Evolutionary conservation across 2,113 vertebrate genomes (phyloP).

Genomic region (Catharus fuscescens): DNA sequence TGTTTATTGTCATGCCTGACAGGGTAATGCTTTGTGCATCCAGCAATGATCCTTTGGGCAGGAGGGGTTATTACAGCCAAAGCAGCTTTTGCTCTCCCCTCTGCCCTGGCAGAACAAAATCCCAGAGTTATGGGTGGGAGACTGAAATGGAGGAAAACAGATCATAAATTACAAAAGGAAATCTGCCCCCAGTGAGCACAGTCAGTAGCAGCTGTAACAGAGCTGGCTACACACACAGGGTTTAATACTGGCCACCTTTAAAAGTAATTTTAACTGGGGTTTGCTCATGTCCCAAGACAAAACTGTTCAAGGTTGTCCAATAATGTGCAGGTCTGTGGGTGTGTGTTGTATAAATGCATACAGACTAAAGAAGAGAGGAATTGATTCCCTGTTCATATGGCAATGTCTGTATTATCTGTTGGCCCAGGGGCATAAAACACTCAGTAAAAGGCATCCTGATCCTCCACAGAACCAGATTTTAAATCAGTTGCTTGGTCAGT

Average conservation of each 20-base stretch:
- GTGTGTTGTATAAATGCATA: not conserved
- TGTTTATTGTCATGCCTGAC: not conserved
- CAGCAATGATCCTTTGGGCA: not conserved
- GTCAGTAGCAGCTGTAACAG: constrained; percentile 32
- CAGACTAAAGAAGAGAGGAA: not conserved
- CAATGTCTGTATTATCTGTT: not conserved
- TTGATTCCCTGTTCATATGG: not conserved
- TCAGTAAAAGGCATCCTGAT: not conserved
- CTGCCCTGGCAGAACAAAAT: not conserved
- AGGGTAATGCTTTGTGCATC: not conserved
- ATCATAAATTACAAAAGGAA: constrained; percentile 28
- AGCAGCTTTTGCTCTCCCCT: not conserved
- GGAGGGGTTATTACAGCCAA: not conserved
- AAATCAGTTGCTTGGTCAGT: not conserved
- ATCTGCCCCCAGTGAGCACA: constrained; percentile 16
- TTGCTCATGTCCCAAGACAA: not conserved
- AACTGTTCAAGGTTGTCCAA: not conserved
- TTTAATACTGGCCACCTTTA: constrained; percentile 22
- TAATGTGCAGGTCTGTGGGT: not conserved
- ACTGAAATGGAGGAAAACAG: not conserved
- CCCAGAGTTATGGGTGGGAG: constrained; percentile 22
- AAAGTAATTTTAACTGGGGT: constrained; percentile 17
- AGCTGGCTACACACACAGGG: not conserved
- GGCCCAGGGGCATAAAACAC: not conserved
- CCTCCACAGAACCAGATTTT: not conserved